These are phyloP conservation scores for Cyprinodon diabolis DNA, from an alignment of 2,797 vertebrate species.

Conservation along the genomic window DNA sequence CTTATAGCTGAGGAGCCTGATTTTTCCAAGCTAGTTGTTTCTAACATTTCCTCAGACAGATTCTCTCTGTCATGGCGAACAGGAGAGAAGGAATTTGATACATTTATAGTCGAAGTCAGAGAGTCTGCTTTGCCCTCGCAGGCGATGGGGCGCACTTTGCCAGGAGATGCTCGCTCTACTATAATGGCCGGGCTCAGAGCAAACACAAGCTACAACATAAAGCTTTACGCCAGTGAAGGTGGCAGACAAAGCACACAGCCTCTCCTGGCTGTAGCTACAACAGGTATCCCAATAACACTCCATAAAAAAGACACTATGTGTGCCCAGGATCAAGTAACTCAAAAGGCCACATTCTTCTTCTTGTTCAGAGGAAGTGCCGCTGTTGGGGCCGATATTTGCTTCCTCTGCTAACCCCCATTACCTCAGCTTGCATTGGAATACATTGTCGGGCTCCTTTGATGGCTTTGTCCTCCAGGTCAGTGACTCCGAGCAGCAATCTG, in stretches of 20 bases:
- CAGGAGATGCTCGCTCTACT: constrained; percentile 70
- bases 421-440: constrained; percentile 88
- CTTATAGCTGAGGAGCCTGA: constrained; percentile 84
- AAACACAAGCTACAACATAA: constrained; percentile 83
- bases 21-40: constrained; percentile 87
- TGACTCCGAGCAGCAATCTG: constrained; percentile 75
- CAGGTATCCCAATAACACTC: constrained; percentile 78
- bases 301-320: constrained; percentile 19
- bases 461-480: constrained; percentile 84
- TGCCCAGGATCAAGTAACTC: constrained; percentile 32
- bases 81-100: constrained; percentile 83
- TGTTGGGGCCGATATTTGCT: constrained; percentile 83
- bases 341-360: constrained; percentile 65
- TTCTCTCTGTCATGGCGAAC: constrained; percentile 85
- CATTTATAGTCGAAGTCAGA: constrained; percentile 89
- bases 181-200: constrained; percentile 84
- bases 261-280: constrained; percentile 81
- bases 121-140: constrained; percentile 85
- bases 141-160: constrained; percentile 79
- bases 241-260: constrained; percentile 77
- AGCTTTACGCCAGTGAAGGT: constrained; percentile 83
- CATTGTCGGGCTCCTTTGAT: constrained; percentile 84
- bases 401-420: constrained; percentile 83
- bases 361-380: constrained; percentile 86
- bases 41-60: constrained; percentile 88